Evolutionary conservation across 1,140 invertebrate species (phyloP).

Genomic region (Planococcus citri): DNA sequence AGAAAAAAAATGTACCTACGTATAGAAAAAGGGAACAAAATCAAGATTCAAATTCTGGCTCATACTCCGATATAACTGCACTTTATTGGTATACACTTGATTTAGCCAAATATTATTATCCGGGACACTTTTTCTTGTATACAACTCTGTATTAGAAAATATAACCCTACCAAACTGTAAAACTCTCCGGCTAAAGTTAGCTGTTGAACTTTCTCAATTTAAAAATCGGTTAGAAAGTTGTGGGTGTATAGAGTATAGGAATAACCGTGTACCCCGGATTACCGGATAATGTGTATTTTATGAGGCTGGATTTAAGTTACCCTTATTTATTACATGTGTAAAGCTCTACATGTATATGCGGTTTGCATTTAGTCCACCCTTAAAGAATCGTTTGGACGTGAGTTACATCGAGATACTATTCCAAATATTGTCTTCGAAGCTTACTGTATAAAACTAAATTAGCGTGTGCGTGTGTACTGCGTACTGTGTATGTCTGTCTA

Average conservation of each 20-base stretch:
- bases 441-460: constrained; percentile 12
- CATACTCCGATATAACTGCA: neutral
- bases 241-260: constrained; percentile 4
- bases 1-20: too few relatives aligned
- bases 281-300: constrained; percentile 17
- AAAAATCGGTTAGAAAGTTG: constrained; percentile 16
- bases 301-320: constrained; percentile 16
- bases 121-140: constrained; percentile 4
- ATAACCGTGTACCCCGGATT: constrained; percentile 15
- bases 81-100: neutral
- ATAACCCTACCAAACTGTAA: neutral
- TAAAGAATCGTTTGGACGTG: constrained; percentile 18
- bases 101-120: neutral
- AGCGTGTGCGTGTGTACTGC: neutral
- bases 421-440: constrained; percentile 14
- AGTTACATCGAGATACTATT: constrained; percentile 18
- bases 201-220: constrained; percentile 20
- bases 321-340: constrained; percentile 18
- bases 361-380: constrained; percentile 17
- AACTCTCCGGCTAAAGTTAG: constrained; percentile 11
- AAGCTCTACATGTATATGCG: constrained; percentile 16
- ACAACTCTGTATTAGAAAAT: constrained; percentile 3
- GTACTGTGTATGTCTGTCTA: too few relatives aligned
- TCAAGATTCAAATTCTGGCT: too few relatives aligned
- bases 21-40: neutral